Percentiles rank a stretch among this genome's conserved stretches.
phyloP scores from a whole-genome alignment of 2,888 invertebrate genomes.

The Coenonympha arcania region DNA sequence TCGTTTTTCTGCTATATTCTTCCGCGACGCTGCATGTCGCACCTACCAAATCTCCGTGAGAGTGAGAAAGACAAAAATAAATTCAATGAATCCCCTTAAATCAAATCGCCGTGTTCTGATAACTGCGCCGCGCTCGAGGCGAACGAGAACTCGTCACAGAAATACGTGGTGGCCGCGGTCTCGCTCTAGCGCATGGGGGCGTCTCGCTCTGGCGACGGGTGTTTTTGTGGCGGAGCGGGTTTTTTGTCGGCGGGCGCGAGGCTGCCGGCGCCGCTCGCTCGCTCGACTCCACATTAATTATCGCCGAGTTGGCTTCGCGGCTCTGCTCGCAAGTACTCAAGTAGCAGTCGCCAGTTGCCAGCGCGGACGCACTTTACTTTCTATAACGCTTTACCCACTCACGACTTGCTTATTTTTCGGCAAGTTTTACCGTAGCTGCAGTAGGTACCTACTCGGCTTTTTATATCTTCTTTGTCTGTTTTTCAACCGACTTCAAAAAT shows the following conservation, averaged over 20 bases:
- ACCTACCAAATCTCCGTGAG: too few relatives aligned
- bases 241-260: slow-evolving; percentile 67
- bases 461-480: too few relatives aligned
- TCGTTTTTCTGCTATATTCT: too few relatives aligned
- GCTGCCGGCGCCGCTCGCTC: slow-evolving; percentile 60
- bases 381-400: slow-evolving; percentile 56
- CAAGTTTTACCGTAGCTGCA: slow-evolving; percentile 17
- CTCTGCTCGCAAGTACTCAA: too few relatives aligned
- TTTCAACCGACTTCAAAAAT: too few relatives aligned
- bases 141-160: slow-evolving; percentile 67
- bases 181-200: slow-evolving; percentile 42
- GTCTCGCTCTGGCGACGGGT: slow-evolving; percentile 60
- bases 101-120: slow-evolving; percentile 69
- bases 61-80: too few relatives aligned
- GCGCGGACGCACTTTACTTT: slow-evolving; percentile 69
- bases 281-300: slow-evolving; percentile 70
- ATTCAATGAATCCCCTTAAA: too few relatives aligned
- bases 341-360: slow-evolving; percentile 39
- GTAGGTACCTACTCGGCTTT: background rate
- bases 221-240: slow-evolving; percentile 73
- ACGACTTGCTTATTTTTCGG: slow-evolving; percentile 35
- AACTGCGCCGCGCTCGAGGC: slow-evolving; percentile 66
- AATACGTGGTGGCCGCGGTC: slow-evolving; percentile 59
- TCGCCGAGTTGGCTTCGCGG: slow-evolving; percentile 64
- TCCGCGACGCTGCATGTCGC: too few relatives aligned